Conservation (phyloP, 2,888 invertebrate genomes). For the Acanthosoma haemorrhoidale region DNA sequence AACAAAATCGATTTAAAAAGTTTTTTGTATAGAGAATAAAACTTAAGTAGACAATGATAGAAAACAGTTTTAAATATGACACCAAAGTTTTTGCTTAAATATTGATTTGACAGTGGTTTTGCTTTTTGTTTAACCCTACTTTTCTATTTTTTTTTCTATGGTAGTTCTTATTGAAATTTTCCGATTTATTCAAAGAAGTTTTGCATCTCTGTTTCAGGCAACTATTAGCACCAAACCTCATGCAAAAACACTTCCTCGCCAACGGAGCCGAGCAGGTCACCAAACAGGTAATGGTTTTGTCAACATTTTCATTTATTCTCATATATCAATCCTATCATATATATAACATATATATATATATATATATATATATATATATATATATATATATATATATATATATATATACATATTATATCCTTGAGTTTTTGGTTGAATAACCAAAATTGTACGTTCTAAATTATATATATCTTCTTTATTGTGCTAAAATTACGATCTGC, state of each 20-base stretch:
- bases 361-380: no score
- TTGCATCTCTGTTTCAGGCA: conserved; percentile 59
- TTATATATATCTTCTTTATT: background rate
- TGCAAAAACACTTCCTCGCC: conserved; percentile 82
- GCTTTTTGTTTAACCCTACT: background rate
- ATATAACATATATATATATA: no score
- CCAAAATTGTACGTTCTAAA: background rate
- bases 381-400: no score
- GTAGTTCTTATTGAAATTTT: background rate
- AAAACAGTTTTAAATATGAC: no score
- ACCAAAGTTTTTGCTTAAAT: no score
- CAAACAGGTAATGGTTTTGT: conserved; percentile 60
- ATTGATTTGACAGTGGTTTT: background rate
- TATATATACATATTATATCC: no score
- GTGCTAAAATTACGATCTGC: no score
- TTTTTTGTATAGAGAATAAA: no score
- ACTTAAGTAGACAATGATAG: no score
- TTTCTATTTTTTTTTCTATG: background rate
- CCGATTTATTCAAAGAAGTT: background rate
- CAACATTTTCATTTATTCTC: no score
- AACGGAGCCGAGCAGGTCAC: conserved; percentile 78
- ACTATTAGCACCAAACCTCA: conserved; percentile 86
- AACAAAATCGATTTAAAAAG: no score
- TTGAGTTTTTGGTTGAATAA: background rate
- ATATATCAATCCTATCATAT: no score